A percentile compares a stretch with the other conserved stretches of the same genome.
These are phyloP conservation scores for Syngnathus scovelli DNA, from an alignment of 2,113 vertebrate species.

Conservation along the genomic window DNA sequence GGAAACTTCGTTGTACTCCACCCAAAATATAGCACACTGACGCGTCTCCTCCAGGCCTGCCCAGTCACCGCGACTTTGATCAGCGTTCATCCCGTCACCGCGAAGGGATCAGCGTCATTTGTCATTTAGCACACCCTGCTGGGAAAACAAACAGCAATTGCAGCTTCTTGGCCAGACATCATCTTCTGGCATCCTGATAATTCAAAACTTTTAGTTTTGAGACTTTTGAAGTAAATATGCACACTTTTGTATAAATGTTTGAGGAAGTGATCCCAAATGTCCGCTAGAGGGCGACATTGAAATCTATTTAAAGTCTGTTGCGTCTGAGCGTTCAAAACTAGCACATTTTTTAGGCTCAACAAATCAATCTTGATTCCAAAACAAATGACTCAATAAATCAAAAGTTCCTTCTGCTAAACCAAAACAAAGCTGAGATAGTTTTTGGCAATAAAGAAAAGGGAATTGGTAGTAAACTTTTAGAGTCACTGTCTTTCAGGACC, in stretches of 20 bases:
- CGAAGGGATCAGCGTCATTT: slow-evolving; percentile 62
- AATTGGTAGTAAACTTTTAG: too few relatives aligned
- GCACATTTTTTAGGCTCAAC: too few relatives aligned
- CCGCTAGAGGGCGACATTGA: slow-evolving; percentile 54
- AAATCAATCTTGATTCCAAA: too few relatives aligned
- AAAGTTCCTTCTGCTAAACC: too few relatives aligned
- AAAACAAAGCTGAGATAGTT: too few relatives aligned
- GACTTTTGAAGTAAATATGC: not conserved
- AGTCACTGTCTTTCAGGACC: too few relatives aligned
- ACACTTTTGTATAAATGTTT: not conserved
- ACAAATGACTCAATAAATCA: too few relatives aligned
- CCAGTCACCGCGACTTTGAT: slow-evolving; percentile 51
- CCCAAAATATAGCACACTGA: slow-evolving; percentile 20
- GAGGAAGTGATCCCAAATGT: slow-evolving; percentile 20
- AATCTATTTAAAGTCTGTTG: slow-evolving; percentile 10
- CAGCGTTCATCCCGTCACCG: slow-evolving; percentile 43
- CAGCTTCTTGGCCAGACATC: slow-evolving; percentile 47
- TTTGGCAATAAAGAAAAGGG: too few relatives aligned
- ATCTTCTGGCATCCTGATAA: slow-evolving; percentile 29
- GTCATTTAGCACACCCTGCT: slow-evolving; percentile 55
- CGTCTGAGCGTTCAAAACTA: not conserved
- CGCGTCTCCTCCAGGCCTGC: slow-evolving; percentile 48
- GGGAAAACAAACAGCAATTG: slow-evolving; percentile 15
- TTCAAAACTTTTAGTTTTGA: slow-evolving; percentile 19
- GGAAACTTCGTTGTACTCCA: slow-evolving; percentile 34